A percentile compares a stretch with the other conserved stretches of the same genome.
phyloP scores from a whole-genome alignment of 2,113 vertebrate genomes.

The Sciurus niger region DNA sequence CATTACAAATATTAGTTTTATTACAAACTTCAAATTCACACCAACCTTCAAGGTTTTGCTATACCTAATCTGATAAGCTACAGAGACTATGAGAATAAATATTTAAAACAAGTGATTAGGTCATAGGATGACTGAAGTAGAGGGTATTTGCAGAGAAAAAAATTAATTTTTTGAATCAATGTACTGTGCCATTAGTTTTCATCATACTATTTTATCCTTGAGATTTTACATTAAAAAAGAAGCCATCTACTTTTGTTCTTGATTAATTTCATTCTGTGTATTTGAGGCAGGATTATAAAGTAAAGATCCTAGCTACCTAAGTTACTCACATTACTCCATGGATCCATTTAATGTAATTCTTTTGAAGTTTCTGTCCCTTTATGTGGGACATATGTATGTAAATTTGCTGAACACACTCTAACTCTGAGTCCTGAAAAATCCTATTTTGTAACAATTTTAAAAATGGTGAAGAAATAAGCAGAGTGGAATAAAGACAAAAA shows the following conservation, averaged over 20 bases:
- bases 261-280: not conserved
- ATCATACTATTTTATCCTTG: not conserved
- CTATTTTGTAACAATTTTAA: slow-evolving; percentile 35
- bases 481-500: slow-evolving; percentile 4
- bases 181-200: not conserved
- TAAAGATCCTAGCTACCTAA: not conserved
- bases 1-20: slow-evolving; percentile 5
- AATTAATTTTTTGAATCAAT: not conserved
- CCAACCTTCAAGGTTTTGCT: not conserved
- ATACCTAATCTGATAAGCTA: not conserved
- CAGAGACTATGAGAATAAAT: not conserved
- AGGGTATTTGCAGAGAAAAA: not conserved
- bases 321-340: not conserved
- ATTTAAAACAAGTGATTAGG: not conserved
- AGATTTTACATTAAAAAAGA: not conserved
- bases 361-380: not conserved
- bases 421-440: not conserved
- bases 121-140: not conserved
- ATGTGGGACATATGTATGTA: not conserved
- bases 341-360: not conserved
- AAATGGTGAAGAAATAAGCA: slow-evolving; percentile 19
- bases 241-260: slow-evolving; percentile 1
- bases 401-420: slow-evolving; percentile 7
- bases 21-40: slow-evolving; percentile 44
- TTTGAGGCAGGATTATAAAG: not conserved